A percentile compares a stretch with the other conserved stretches of the same genome.
Evolutionary conservation across 2,797 vertebrate species (phyloP).

Genomic region (Florisuga fusca): DNA sequence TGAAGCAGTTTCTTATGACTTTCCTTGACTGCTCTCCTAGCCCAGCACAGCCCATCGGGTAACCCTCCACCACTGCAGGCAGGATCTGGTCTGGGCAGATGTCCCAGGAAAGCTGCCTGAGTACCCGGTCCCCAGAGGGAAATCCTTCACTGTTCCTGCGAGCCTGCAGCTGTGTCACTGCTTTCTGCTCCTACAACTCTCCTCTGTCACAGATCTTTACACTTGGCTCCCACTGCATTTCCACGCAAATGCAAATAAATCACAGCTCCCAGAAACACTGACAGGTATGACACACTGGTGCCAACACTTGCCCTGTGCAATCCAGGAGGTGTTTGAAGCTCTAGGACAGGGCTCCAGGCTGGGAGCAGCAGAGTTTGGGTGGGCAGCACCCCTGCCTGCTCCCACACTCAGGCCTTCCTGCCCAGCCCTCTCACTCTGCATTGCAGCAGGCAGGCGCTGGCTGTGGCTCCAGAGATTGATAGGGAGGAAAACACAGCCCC

Average conservation of each 20-base stretch:
- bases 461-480: neutral
- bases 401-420: neutral
- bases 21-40: neutral
- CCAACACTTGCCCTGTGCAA: fast-evolving
- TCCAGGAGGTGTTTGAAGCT: neutral
- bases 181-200: neutral
- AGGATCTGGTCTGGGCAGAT: neutral
- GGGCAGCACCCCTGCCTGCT: neutral
- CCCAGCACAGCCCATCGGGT: neutral
- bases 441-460: neutral
- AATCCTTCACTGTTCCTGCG: neutral
- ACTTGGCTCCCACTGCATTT: neutral
- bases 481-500: fast-evolving
- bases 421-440: neutral
- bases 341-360: neutral
- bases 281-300: fast-evolving
- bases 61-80: neutral
- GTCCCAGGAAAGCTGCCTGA: neutral
- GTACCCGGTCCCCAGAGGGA: fast-evolving
- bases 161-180: neutral
- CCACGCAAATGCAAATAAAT: neutral
- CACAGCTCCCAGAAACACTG: neutral
- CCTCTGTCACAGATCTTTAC: neutral
- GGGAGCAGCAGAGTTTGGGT: fast-evolving
- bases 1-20: neutral